Base-by-base conservation (phyloP, 2,113 vertebrate genomes). In the Sterna hirundo region DNA sequence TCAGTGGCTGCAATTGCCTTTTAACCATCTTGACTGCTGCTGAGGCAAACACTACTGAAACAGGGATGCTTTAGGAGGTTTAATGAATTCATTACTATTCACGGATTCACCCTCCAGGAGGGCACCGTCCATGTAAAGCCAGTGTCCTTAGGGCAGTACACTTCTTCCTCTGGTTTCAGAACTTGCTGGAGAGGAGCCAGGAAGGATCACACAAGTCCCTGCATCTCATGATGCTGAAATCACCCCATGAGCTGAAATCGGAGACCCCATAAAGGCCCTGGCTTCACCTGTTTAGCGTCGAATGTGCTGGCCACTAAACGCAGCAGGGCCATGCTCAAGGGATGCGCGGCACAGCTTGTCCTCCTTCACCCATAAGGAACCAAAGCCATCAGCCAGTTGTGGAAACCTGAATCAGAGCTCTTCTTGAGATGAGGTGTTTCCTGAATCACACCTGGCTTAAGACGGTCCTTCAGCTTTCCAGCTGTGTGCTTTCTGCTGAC, bases 41-140 rank as follows among this genome's bases (percentile, higher is more conserved):
- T 96, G 94, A 93, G 94, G 93, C 96, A 97, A 95, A 95, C 93
- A 95, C 94, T 94, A 75, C 72, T 88, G 93, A 83, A 95, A 91
- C 47, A 88, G 76, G 68, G 80, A 77, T 83, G 83, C 83, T 96
- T 94, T 65, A 92, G 90, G 80, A 96, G 40, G 80, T 69, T 92
- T 95, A 96, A 96, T 97, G 79, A 97, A 90, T 91, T 95, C 51
- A 97, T 97, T 96, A 95, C 64, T 94, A 97, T 92, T 95, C 93
- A 95, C 71, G 0, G 79, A 90, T 88, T 95, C 84, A 89, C 72
- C 84, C 95, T 91, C 66, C 18, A 57, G 91, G 78, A 95, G 82
- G 91, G 85, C 79, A 94, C 60, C 2, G 6, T 81, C 84, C 91
- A 49, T 20, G 46, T 54, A 77, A 77, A 94, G 81, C 61, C 60